Base-by-base conservation (phyloP, 2,797 vertebrate genomes). In the Danio kyathit region DNA sequence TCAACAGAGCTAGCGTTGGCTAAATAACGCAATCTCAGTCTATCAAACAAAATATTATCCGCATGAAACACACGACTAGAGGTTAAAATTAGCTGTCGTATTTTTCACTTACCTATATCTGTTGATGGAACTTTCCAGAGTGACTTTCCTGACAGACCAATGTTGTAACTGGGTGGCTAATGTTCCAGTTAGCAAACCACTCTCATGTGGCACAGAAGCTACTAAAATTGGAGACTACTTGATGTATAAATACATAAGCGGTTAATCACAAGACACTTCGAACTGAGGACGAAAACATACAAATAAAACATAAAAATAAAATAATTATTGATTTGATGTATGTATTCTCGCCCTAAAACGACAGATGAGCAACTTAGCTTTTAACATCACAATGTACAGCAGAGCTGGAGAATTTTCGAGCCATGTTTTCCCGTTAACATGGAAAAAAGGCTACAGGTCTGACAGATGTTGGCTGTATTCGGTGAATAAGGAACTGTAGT, bases 101-200 rank as follows among this genome's bases (percentile, higher is more conserved):
- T 49, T 7, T 17, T 21, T 1, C 29, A 3, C 13, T 44, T 19
- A 2, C 40, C 29, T 73, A 16, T 38, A 19, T 78, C 3, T 65
- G 57, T 56, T 64, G 69, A 48, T 7, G 43, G 16, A 16, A 56
- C 38, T 79, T 72, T 69, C 6, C 9, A 66, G 21, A 43, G 17
- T 11, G 56, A 60, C 44, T 71, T 61, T 70, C 52, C 65, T 7
- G n/a, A 12, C n/a, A 60, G 49, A 44, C 38, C 3, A 63, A 60
- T 12, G 29, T 48, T 74, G 40, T 38, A 64, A 72, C 38, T 54
- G 59, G 57, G 77, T 56, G 40, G 78, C 69, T 80, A 80, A 63
- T 38, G 49, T 14, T 66, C 56, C n/a, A 19, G 69, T 65, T 80
- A 80, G 78, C 78, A 66, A 73, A 43, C 38, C 19, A 65, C 40